A percentile compares a stretch with the other conserved stretches of the same genome.
These are phyloP conservation scores for Amorpha juglandis DNA, from an alignment of 2,888 invertebrate species.

Conservation along the genomic window DNA sequence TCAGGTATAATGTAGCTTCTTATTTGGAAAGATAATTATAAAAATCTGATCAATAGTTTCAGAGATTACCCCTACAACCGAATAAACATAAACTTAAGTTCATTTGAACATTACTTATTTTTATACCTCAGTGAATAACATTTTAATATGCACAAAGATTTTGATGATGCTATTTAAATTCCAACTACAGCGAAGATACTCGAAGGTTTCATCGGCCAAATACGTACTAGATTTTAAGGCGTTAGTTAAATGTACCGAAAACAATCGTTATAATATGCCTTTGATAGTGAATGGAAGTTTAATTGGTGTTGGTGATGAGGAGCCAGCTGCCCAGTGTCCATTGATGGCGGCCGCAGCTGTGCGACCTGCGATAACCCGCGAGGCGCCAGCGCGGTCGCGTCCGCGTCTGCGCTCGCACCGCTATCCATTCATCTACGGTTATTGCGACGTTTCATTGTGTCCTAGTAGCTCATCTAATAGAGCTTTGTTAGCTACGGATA, in stretches of 20 bases:
- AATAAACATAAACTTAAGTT: too few relatives aligned
- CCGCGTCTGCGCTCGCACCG: slow-evolving; percentile 48
- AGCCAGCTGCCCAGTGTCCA: slow-evolving; percentile 62
- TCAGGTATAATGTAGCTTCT: too few relatives aligned
- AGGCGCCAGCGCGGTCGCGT: slow-evolving; percentile 67
- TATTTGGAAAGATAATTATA: too few relatives aligned
- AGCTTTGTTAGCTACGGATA: not conserved
- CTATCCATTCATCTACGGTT: slow-evolving; percentile 65
- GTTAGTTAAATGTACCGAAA: not conserved
- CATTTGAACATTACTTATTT: too few relatives aligned
- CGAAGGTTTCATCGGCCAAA: too few relatives aligned
- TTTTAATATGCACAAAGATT: not conserved
- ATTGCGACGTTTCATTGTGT: slow-evolving; percentile 41
- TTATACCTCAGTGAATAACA: not conserved
- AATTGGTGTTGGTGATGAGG: slow-evolving; percentile 44
- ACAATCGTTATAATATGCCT: slow-evolving; percentile 12
- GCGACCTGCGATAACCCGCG: slow-evolving; percentile 77
- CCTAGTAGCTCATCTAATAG: not conserved
- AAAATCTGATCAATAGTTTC: too few relatives aligned
- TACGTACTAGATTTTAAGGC: not conserved
- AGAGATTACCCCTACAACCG: too few relatives aligned
- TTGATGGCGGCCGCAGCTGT: slow-evolving; percentile 58
- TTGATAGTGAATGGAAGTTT: slow-evolving; percentile 42
- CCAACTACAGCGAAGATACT: not conserved
- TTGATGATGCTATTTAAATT: not conserved